Conservation (phyloP, 2,888 invertebrate species). For the Tenthredo notha region DNA sequence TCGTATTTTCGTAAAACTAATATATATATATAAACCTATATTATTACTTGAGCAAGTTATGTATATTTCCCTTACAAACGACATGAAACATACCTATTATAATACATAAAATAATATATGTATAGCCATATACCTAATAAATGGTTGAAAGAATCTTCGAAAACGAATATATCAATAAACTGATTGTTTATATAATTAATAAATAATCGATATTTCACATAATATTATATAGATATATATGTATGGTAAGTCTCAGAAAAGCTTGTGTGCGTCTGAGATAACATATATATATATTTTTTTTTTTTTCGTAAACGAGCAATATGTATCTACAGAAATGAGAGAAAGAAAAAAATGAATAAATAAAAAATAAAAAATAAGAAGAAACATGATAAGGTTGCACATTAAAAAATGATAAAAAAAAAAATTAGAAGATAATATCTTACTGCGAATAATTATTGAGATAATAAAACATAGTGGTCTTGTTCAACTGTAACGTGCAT, state of each 20-base stretch:
- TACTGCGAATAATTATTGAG: background rate
- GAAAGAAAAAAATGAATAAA: background rate
- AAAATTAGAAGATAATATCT: constrained; percentile 3
- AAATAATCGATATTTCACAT: constrained; percentile 3
- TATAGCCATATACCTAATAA: background rate
- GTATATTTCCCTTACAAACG: constrained; percentile 21
- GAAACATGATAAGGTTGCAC: background rate
- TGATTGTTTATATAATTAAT: constrained; percentile 1
- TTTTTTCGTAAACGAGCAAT: background rate
- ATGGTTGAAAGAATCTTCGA: background rate
- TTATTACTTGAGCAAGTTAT: background rate
- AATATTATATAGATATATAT: background rate
- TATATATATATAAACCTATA: background rate
- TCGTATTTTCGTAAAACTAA: constrained; percentile 39
- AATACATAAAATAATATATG: background rate
- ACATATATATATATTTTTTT: background rate
- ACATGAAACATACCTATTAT: constrained; percentile 39
- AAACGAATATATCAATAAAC: background rate
- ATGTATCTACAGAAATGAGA: background rate
- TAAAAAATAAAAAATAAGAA: background rate
- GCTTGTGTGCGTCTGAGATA: background rate
- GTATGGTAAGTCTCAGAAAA: background rate
- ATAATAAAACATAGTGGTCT: background rate
- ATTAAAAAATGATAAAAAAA: background rate
- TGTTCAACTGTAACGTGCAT: constrained; percentile 16